phyloP scores from a whole-genome alignment of 2,113 vertebrate species.

The Otus sunia region DNA sequence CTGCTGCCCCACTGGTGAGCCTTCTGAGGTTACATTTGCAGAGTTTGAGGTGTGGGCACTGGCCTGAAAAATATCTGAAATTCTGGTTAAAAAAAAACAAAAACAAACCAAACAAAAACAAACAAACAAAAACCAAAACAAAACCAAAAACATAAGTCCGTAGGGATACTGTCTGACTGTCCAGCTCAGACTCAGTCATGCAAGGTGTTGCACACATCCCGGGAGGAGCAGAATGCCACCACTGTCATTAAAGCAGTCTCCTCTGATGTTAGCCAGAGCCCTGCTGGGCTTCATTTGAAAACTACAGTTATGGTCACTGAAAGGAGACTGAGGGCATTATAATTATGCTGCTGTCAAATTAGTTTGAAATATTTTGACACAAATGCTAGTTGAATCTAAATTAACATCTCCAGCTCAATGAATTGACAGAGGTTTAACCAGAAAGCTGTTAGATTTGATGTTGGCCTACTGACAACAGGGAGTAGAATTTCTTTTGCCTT shows the following conservation, averaged over 20 bases:
- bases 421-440: not conserved
- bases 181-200: not conserved
- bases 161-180: not conserved
- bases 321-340: not conserved
- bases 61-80: not conserved
- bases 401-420: not conserved
- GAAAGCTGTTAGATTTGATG: not conserved
- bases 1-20: not conserved
- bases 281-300: not conserved
- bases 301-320: not conserved
- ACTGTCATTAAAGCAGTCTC: not conserved
- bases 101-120: too few species aligned
- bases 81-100: not conserved
- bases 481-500: not conserved
- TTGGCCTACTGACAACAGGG: not conserved
- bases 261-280: constrained; percentile 1
- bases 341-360: constrained; percentile 14
- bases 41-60: not conserved
- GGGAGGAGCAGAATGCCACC: not conserved
- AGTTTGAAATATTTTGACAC: constrained; percentile 26
- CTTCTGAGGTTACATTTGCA: not conserved
- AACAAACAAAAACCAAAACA: too few species aligned
- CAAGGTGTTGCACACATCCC: not conserved
- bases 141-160: not conserved
- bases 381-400: constrained; percentile 20